Percentiles rank a stretch among this genome's conserved stretches.
These are phyloP conservation scores for Eulemur mongoz DNA, from an alignment of 2,797 vertebrate genomes.

Conservation along the genomic window DNA sequence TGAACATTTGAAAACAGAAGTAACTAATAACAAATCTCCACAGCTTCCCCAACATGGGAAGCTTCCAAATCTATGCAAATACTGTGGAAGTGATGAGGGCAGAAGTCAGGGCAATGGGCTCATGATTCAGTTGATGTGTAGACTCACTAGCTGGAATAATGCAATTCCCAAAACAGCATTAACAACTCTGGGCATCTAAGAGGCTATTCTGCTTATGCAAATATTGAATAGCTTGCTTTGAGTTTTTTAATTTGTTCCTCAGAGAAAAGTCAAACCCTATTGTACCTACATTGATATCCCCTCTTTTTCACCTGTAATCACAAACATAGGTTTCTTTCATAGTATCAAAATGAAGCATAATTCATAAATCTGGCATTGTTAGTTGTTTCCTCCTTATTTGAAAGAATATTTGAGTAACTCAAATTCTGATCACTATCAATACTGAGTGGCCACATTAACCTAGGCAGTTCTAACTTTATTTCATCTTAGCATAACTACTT, in stretches of 20 bases:
- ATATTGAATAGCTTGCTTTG: background rate
- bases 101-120: background rate
- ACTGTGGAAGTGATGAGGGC: background rate
- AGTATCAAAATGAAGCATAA: background rate
- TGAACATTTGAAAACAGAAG: background rate
- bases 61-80: background rate
- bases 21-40: background rate
- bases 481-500: slow-evolving; percentile 42
- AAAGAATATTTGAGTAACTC: background rate
- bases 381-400: background rate
- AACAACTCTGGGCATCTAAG: slow-evolving; percentile 16
- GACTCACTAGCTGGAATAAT: background rate
- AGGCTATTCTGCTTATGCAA: background rate
- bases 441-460: background rate
- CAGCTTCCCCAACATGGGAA: background rate
- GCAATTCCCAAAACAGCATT: background rate
- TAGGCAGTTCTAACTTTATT: slow-evolving; percentile 49
- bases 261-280: background rate
- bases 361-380: background rate
- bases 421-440: background rate
- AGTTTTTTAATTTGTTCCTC: background rate
- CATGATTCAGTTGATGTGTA: background rate
- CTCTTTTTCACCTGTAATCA: background rate
- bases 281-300: background rate
- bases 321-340: background rate